phyloP scores from a whole-genome alignment of 1,140 invertebrate species.

The Hypsibius dujardini region DNA sequence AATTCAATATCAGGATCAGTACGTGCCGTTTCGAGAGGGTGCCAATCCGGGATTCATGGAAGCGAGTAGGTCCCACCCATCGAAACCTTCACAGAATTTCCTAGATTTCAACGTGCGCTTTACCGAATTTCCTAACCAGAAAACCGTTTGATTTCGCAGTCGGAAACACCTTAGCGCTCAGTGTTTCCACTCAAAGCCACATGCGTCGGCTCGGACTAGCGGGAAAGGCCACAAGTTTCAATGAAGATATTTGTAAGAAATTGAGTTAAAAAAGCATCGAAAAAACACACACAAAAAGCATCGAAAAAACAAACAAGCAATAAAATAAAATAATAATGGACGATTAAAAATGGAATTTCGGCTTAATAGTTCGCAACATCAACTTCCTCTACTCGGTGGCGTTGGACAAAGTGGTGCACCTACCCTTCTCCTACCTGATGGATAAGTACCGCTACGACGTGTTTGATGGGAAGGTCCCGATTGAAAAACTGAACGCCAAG shows the following conservation, averaged over 20 bases:
- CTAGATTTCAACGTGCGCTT: too few relatives aligned
- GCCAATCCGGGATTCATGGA: background rate
- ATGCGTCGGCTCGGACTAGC: background rate
- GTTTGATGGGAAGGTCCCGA: slow-evolving; percentile 51
- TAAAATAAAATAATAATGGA: too few relatives aligned
- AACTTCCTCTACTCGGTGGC: slow-evolving; percentile 33
- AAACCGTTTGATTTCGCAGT: background rate
- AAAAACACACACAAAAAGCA: too few relatives aligned
- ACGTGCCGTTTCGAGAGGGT: background rate
- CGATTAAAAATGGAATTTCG: background rate
- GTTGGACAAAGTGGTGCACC: slow-evolving; percentile 41
- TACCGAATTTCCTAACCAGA: too few relatives aligned
- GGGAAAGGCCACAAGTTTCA: background rate
- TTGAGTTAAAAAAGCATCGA: too few relatives aligned
- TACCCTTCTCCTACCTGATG: slow-evolving; percentile 68
- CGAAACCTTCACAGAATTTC: too few relatives aligned
- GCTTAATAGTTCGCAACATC: slow-evolving; percentile 26
- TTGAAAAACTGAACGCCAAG: slow-evolving; percentile 54
- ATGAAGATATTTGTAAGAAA: too few relatives aligned
- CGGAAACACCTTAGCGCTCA: background rate
- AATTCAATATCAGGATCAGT: background rate
- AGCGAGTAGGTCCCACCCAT: background rate
- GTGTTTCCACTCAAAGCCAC: background rate
- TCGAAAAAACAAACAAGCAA: too few relatives aligned
- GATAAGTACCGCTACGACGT: slow-evolving; percentile 76